Evolutionary conservation across 2,888 invertebrate genomes (phyloP).

Genomic region (Drosophila tripunctata): DNA sequence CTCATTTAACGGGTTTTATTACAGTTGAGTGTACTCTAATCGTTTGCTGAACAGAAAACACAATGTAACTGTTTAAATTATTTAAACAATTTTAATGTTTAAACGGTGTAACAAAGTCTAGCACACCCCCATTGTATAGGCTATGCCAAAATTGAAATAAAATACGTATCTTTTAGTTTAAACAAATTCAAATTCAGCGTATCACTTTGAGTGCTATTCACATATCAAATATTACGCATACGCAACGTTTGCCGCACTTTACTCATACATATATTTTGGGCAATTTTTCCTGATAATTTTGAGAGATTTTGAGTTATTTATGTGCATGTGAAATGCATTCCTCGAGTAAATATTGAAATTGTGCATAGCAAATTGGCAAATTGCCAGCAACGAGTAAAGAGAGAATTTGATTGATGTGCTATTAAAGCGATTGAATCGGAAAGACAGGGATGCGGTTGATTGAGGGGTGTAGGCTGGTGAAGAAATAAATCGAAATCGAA

Average conservation of each 20-base stretch:
- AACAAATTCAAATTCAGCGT: not conserved
- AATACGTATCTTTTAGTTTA: constrained; percentile 11
- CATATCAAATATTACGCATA: constrained; percentile 48
- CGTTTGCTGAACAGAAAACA: not conserved
- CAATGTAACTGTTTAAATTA: not conserved
- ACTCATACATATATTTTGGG: constrained; percentile 16
- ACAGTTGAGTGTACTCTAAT: not conserved
- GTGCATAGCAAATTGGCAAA: constrained; percentile 45
- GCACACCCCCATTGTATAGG: too few species aligned
- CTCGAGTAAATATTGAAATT: constrained; percentile 51
- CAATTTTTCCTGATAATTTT: constrained; percentile 10
- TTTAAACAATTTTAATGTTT: too few species aligned
- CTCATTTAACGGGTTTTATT: not conserved
- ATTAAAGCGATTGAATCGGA: constrained; percentile 47
- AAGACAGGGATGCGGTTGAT: not conserved
- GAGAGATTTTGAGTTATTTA: constrained; percentile 45
- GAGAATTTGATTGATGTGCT: constrained; percentile 59
- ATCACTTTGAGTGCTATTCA: constrained; percentile 28
- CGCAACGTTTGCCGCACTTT: constrained; percentile 32
- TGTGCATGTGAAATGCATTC: constrained; percentile 32
- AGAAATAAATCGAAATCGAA: constrained; percentile 26
- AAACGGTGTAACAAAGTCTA: not conserved
- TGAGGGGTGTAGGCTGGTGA: not conserved
- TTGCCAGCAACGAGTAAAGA: constrained; percentile 18
- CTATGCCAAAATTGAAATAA: constrained; percentile 15